phyloP scores from a whole-genome alignment of 2,113 vertebrate species.

The Dolichallabes microphthalmus region DNA sequence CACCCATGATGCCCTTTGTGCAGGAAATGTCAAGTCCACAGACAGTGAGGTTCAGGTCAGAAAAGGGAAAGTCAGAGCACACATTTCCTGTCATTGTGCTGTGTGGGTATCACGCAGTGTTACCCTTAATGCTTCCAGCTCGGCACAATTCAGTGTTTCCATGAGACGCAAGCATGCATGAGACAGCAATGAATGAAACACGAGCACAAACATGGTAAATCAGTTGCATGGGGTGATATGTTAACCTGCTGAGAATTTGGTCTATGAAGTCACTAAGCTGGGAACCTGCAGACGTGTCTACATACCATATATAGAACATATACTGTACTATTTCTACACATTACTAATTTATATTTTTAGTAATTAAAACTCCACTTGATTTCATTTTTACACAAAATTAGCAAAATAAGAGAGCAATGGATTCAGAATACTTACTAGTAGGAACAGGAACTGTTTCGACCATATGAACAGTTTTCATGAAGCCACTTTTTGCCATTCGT shows the following conservation, averaged over 20 bases:
- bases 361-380: neutral
- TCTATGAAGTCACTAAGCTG: neutral
- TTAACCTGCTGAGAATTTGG: neutral
- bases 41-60: conserved; percentile 37
- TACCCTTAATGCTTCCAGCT: conserved; percentile 8
- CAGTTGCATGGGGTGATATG: neutral
- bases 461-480: neutral
- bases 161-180: neutral
- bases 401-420: neutral
- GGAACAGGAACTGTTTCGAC: no score
- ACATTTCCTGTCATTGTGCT: conserved; percentile 55
- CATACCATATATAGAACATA: neutral
- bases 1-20: conserved; percentile 36
- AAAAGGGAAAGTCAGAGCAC: conserved; percentile 36
- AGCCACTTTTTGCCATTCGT: neutral
- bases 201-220: neutral
- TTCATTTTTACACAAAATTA: neutral
- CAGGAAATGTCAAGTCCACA: conserved; percentile 48
- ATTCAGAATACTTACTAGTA: neutral
- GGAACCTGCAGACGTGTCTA: neutral
- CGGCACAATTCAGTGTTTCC: neutral
- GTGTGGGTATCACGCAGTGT: conserved; percentile 7
- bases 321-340: neutral
- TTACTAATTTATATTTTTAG: neutral
- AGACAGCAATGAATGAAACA: conserved; percentile 25